These are phyloP conservation scores for Leptodactylus fuscus DNA, from an alignment of 2,113 vertebrate species.

Conservation along the genomic window DNA sequence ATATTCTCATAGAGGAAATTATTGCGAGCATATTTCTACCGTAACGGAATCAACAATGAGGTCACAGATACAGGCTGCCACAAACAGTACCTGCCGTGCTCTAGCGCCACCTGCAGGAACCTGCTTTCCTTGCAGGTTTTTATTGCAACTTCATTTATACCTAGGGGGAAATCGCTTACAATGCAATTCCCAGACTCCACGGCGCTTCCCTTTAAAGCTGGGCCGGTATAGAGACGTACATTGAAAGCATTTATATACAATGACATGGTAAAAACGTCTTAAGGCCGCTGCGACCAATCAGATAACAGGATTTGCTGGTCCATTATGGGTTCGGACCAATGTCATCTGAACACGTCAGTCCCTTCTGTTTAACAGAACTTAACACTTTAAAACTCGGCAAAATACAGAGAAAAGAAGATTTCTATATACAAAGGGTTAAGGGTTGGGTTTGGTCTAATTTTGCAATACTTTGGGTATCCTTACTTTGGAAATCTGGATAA, in stretches of 20 bases:
- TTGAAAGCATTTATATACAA: background rate
- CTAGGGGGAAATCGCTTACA: background rate
- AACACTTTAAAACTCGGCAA: background rate
- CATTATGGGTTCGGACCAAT: background rate
- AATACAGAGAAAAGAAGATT: too few species aligned
- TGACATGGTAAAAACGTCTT: background rate
- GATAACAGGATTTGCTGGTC: too few species aligned
- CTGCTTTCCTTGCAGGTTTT: background rate
- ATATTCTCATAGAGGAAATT: too few species aligned
- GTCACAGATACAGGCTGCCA: background rate
- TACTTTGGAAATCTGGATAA: background rate
- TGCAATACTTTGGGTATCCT: background rate
- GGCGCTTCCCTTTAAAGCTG: background rate
- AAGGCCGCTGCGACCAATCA: background rate
- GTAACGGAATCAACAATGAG: background rate
- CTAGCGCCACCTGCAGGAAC: background rate
- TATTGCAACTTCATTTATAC: background rate
- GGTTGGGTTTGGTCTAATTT: background rate
- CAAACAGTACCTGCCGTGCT: background rate
- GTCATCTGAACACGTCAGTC: background rate
- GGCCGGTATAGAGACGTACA: background rate
- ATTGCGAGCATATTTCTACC: background rate
- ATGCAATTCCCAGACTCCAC: too few species aligned
- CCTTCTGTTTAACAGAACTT: background rate
- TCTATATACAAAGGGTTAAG: background rate